Evolutionary conservation across 2,797 vertebrate species (phyloP).

Genomic region (Varecia variegata): DNA sequence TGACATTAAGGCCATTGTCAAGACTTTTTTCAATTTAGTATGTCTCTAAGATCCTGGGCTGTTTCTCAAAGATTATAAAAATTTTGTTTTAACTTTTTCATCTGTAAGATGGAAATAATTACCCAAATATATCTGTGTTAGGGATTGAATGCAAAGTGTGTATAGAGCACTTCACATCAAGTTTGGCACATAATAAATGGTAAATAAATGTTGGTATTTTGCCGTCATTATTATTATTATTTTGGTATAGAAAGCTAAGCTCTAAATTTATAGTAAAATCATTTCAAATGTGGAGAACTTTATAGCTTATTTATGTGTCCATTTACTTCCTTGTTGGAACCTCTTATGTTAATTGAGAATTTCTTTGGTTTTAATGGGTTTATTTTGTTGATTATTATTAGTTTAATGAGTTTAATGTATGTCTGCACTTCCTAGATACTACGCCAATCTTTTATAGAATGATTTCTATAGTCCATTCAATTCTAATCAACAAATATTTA

Average conservation of each 20-base stretch:
- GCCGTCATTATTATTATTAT: background rate
- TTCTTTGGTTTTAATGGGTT: background rate
- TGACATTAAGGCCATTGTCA: background rate
- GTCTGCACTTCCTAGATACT: background rate
- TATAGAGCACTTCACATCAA: background rate
- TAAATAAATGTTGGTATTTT: background rate
- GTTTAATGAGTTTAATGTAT: background rate
- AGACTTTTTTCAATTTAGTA: background rate
- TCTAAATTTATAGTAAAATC: background rate
- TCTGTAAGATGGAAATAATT: background rate
- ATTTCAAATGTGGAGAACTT: background rate
- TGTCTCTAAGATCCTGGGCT: slow-evolving; percentile 30
- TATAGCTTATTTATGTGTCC: background rate
- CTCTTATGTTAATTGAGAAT: background rate
- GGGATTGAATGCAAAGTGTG: background rate
- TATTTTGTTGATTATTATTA: background rate
- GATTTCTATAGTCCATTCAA: background rate
- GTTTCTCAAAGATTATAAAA: slow-evolving; percentile 1
- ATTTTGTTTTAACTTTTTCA: background rate
- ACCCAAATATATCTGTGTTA: background rate
- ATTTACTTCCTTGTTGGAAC: background rate
- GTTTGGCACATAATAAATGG: background rate
- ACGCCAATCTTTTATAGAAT: background rate
- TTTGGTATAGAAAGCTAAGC: background rate
- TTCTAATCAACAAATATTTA: slow-evolving; percentile 36